phyloP scores from a whole-genome alignment of 2,797 vertebrate genomes.

The Passerculus sandwichensis region DNA sequence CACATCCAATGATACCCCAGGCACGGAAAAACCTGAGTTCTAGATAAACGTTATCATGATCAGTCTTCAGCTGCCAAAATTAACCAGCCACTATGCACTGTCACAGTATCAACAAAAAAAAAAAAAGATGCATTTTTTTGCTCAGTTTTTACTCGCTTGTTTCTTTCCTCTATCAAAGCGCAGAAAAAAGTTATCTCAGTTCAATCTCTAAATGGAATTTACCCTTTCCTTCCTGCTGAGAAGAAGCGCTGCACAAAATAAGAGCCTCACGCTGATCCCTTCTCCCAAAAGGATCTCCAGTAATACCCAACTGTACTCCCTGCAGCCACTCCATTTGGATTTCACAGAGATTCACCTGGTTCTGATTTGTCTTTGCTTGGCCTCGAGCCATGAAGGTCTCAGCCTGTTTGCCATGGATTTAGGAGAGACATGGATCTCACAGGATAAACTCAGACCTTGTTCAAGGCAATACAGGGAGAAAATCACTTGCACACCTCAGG shows the following conservation, averaged over 20 bases:
- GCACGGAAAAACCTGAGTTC: slow-evolving; percentile 70
- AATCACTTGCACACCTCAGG: background rate
- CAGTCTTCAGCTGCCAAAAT: slow-evolving; percentile 65
- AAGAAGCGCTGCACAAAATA: background rate
- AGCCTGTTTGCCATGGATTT: background rate
- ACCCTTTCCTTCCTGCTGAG: background rate
- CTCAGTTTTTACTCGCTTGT: background rate
- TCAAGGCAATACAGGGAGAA: background rate
- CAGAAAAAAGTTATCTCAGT: background rate
- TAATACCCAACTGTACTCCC: background rate
- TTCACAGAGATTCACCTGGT: background rate
- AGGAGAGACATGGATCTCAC: background rate
- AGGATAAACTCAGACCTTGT: background rate
- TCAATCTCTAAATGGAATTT: background rate
- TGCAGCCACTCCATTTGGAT: background rate
- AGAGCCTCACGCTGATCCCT: background rate
- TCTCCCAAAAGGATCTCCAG: background rate
- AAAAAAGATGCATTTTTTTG: slow-evolving; percentile 31
- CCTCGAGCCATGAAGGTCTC: background rate
- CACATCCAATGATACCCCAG: slow-evolving; percentile 71
- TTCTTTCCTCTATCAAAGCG: background rate
- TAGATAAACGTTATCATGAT: slow-evolving; percentile 66
- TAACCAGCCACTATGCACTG: slow-evolving; percentile 55
- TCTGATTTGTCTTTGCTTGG: background rate
- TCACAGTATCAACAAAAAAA: slow-evolving; percentile 57